Conservation (phyloP, 2,797 vertebrate genomes). For the Peromyscus melanophrys region DNA sequence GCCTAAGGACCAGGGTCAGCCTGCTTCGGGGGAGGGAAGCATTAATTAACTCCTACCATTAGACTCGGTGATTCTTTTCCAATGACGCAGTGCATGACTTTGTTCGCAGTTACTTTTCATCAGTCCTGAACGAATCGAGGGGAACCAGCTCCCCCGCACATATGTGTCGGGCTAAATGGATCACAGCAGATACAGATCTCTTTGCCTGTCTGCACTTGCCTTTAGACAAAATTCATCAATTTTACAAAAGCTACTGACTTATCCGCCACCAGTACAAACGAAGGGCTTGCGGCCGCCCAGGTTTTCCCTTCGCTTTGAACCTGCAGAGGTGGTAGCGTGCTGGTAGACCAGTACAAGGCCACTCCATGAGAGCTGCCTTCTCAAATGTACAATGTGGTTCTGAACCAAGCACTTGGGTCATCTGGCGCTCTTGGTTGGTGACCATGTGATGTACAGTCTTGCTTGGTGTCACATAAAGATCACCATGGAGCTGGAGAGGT, state of each 20-base stretch:
- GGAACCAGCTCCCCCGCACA: slow-evolving; percentile 82
- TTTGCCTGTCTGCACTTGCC: slow-evolving; percentile 91
- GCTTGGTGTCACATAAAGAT: slow-evolving; percentile 28
- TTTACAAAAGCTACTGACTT: slow-evolving; percentile 88
- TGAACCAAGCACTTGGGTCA: slow-evolving; percentile 33
- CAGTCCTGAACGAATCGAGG: slow-evolving; percentile 90
- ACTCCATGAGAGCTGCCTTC: slow-evolving; percentile 38
- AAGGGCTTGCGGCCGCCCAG: slow-evolving; percentile 74
- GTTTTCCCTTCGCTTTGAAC: slow-evolving; percentile 76
- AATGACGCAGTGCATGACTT: slow-evolving; percentile 84
- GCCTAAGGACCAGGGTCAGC: slow-evolving; percentile 78
- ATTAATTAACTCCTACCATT: slow-evolving; percentile 84
- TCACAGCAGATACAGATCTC: slow-evolving; percentile 93
- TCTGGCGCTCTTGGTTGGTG: slow-evolving; percentile 62
- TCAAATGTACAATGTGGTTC: slow-evolving; percentile 66
- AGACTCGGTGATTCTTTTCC: slow-evolving; percentile 85
- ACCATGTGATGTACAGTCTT: slow-evolving; percentile 23
- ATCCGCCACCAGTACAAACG: slow-evolving; percentile 87
- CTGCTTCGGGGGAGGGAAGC: slow-evolving; percentile 81
- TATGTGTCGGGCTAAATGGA: slow-evolving; percentile 91
- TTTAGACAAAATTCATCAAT: slow-evolving; percentile 92
- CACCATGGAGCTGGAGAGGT: background rate
- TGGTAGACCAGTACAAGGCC: slow-evolving; percentile 75
- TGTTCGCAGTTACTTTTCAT: slow-evolving; percentile 87
- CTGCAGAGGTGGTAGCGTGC: slow-evolving; percentile 67